Evolutionary conservation across 2,113 vertebrate genomes (phyloP).

Genomic region (Semnopithecus entellus): DNA sequence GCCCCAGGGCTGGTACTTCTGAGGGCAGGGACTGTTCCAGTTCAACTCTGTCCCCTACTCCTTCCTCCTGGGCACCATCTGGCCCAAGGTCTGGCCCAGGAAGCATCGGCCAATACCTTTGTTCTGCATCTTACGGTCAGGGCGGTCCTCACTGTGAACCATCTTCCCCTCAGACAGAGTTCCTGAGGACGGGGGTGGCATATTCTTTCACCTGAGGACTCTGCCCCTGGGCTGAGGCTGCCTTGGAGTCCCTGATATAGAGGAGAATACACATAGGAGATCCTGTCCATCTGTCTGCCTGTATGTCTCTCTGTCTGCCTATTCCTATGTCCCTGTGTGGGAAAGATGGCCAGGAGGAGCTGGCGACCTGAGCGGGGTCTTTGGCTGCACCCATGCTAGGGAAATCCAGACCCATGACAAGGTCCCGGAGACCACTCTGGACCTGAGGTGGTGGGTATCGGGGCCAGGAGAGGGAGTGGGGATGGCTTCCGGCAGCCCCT

Average conservation of each 20-base stretch:
- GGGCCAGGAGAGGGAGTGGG: background rate
- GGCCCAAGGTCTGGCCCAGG: slow-evolving; percentile 38
- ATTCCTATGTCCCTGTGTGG: background rate
- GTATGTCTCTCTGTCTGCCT: background rate
- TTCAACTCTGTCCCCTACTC: background rate
- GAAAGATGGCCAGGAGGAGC: background rate
- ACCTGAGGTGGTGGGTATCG: background rate
- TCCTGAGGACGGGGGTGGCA: accelerated
- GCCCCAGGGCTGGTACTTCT: background rate
- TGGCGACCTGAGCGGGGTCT: no score
- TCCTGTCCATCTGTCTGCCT: background rate
- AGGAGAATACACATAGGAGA: background rate
- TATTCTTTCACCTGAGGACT: background rate
- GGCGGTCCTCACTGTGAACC: background rate
- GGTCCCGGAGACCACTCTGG: background rate
- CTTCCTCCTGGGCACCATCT: slow-evolving; percentile 34
- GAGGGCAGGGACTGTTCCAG: background rate
- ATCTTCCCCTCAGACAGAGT: background rate
- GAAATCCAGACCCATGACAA: background rate
- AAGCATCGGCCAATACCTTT: background rate
- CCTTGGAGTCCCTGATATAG: background rate
- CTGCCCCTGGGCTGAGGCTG: background rate
- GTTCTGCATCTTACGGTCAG: background rate
- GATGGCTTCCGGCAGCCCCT: background rate
- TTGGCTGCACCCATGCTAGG: background rate